A percentile compares a stretch with the other conserved stretches of the same genome.
These are phyloP conservation scores for Bombus superbus DNA, from an alignment of 1,140 invertebrate genomes.

Conservation along the genomic window DNA sequence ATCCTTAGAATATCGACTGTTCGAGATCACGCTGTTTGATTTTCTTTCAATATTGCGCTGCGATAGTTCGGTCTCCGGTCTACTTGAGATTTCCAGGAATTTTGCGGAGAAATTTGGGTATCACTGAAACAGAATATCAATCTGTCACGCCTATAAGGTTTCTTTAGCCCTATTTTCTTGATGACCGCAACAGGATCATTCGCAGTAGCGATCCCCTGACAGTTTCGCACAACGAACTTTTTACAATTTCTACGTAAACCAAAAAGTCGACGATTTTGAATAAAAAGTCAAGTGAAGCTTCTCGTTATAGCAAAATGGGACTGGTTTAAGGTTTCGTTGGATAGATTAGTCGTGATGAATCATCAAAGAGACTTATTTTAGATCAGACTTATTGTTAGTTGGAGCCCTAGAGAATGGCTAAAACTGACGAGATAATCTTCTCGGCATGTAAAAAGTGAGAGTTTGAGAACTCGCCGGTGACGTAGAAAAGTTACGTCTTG, in stretches of 20 bases:
- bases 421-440: background rate
- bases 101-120: background rate
- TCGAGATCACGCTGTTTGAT: too few relatives aligned
- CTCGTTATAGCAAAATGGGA: background rate
- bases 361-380: background rate
- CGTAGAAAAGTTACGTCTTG: background rate
- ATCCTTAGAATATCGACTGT: too few relatives aligned
- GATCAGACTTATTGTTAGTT: background rate
- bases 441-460: background rate
- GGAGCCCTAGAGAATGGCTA: background rate
- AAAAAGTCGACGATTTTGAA: background rate
- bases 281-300: background rate
- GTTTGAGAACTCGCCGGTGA: background rate
- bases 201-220: too few relatives aligned
- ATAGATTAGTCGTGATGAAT: background rate
- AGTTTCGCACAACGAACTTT: background rate
- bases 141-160: background rate
- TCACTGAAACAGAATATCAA: too few relatives aligned
- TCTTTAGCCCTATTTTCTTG: background rate
- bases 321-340: background rate
- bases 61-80: background rate
- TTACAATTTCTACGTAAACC: too few relatives aligned
- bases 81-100: background rate
- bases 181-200: background rate
- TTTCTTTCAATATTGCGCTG: background rate